A percentile compares a stretch with the other conserved stretches of the same genome.
These are phyloP conservation scores for Euplagia quadripunctaria DNA, from an alignment of 2,888 invertebrate genomes.

Conservation along the genomic window DNA sequence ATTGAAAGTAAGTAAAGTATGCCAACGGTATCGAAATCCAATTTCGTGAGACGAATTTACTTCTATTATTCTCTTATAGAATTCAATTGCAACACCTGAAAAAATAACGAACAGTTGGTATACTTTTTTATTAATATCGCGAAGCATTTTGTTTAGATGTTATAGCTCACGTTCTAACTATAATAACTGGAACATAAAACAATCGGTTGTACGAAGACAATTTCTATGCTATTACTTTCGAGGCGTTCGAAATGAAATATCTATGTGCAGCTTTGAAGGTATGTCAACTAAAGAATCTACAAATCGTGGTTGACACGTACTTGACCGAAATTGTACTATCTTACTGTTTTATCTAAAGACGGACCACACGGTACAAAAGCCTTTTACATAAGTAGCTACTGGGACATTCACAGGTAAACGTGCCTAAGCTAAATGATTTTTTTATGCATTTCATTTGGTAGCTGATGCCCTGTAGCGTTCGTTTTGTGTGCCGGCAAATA, in stretches of 20 bases:
- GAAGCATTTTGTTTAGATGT: not conserved
- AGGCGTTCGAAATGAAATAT: not conserved
- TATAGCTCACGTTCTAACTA: constrained; percentile 3
- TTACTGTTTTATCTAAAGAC: constrained; percentile 23
- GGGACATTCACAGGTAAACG: constrained; percentile 8
- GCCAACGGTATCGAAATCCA: not conserved
- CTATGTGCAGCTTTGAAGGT: not conserved
- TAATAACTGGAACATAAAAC: constrained; percentile 1
- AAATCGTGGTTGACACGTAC: constrained; percentile 22
- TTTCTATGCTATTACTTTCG: not conserved
- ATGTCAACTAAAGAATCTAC: constrained; percentile 14
- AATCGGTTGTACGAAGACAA: not conserved
- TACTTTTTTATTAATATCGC: not conserved
- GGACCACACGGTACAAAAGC: constrained; percentile 4
- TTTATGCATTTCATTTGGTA: not conserved
- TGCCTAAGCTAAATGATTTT: not conserved
- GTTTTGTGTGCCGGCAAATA: not conserved
- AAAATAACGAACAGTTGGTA: not conserved
- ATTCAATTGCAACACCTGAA: constrained; percentile 1
- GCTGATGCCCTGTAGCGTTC: not conserved
- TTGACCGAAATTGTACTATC: constrained; percentile 32
- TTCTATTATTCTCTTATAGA: constrained; percentile 8
- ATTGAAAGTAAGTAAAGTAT: constrained; percentile 4
- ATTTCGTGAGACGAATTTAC: constrained; percentile 12
- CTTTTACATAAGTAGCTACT: constrained; percentile 23